Base-by-base conservation (phyloP, 2,113 vertebrate genomes). In the Bubo blakistoni region DNA sequence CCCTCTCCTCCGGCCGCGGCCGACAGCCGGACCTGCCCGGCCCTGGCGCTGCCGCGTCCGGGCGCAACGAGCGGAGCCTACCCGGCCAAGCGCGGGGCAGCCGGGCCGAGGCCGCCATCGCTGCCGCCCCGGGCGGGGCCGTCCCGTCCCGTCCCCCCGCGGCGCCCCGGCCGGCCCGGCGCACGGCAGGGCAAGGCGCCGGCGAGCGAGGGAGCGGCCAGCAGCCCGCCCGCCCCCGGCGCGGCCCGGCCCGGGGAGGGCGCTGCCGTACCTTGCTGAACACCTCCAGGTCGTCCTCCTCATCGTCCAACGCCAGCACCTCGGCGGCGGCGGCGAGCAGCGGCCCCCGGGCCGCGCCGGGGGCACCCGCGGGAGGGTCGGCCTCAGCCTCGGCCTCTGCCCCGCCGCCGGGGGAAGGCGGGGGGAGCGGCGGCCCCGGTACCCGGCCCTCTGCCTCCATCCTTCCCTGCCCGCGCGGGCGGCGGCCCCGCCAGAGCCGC, bases 201-300 rank as follows among this genome's bases (percentile, higher is more conserved):
- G 27, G 30, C 22, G 26, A 49, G 62, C 12, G 44, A 38, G 51
- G 34, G 20, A 40, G 29, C n/a, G 52, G 42, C 36, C 32, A 42
- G 69, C 58, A 38, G 58, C 38, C 44, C 46, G 36, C 36, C 47
- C 20, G 32, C 20, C 16, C 22, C 16, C 40, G 25, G 40, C 46
- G 24, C 44, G 30, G 5, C 44, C 34, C 44, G 40, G 6, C 57
- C 34, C 47, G 44, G 25, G 47, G 47, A 73, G 54, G 57, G 55
- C 58, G 49, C 52, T 27, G n/a, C 69, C 76, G 86, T 97, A 98
- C 98, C 98, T 98, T 98, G 52, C 98, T 98, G 97, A 98, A 98
- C 91, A 98, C 98, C 97, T 98, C 98, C 96, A 98, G 96, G 76
- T 98, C 98, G n/a, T 98, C 98, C 86, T 98, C 98, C n/a, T 98